Conservation (phyloP, 2,797 vertebrate species). For the Lophura swinhoii region DNA sequence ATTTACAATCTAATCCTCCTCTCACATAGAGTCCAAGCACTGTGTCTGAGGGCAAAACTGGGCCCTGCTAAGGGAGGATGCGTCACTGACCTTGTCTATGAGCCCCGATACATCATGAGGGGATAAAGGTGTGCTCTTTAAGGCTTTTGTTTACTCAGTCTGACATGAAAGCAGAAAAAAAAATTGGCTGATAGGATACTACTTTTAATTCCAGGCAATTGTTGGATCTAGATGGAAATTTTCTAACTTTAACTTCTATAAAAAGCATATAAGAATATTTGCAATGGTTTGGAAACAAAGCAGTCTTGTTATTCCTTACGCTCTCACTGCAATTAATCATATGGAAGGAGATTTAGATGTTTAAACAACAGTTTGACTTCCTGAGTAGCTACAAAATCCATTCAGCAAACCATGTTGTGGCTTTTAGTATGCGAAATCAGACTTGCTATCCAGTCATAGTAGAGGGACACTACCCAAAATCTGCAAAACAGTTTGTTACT, state of each 20-base stretch:
- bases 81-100: background rate
- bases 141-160: background rate
- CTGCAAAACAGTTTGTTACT: background rate
- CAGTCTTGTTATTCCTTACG: background rate
- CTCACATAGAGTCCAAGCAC: background rate
- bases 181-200: accelerated
- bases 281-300: background rate
- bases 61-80: background rate
- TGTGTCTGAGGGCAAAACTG: background rate
- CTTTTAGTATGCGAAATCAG: background rate
- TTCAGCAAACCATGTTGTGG: background rate
- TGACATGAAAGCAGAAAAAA: background rate
- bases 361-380: background rate
- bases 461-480: background rate
- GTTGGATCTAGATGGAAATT: background rate
- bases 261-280: background rate
- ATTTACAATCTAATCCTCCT: background rate
- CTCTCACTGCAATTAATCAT: background rate
- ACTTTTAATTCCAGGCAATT: background rate
- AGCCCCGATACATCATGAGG: background rate
- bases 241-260: background rate
- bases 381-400: background rate
- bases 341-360: background rate
- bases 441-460: background rate
- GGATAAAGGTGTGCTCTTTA: background rate